Percentiles rank a stretch among this genome's conserved stretches.
Evolutionary conservation across 2,888 invertebrate species (phyloP).

Genomic region (Eupithecia abbreviata): DNA sequence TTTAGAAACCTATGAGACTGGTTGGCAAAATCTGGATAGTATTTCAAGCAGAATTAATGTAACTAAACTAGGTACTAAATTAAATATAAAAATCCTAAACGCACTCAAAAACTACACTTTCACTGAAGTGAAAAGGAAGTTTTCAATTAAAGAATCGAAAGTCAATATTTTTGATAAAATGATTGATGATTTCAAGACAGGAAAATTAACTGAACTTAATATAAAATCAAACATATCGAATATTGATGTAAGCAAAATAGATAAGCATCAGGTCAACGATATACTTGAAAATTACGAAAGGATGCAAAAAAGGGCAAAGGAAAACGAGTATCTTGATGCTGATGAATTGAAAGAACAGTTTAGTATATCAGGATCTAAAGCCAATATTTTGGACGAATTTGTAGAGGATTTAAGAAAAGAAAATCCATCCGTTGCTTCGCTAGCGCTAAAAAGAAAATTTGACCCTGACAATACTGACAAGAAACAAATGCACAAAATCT

Average conservation of each 20-base stretch:
- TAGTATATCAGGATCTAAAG: conserved; percentile 39
- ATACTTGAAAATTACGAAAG: conserved; percentile 36
- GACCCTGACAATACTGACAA: conserved; percentile 47
- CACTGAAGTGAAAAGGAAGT: background rate
- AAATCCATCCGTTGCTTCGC: conserved; percentile 45
- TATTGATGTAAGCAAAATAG: conserved; percentile 35
- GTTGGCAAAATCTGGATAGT: conserved; percentile 2
- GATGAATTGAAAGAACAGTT: conserved; percentile 47
- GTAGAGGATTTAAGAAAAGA: conserved; percentile 45
- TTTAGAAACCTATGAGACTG: background rate
- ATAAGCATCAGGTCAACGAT: conserved; percentile 34
- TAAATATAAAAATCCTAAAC: background rate
- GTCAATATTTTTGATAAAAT: background rate
- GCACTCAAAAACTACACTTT: background rate
- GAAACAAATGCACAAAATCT: conserved; percentile 44
- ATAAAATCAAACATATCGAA: background rate
- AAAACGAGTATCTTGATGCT: conserved; percentile 32
- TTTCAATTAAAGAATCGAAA: conserved; percentile 4
- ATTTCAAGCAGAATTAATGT: background rate
- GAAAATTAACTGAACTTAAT: background rate
- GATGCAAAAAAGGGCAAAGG: conserved; percentile 29
- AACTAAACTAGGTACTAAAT: background rate
- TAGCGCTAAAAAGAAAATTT: conserved; percentile 48
- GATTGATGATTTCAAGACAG: background rate
- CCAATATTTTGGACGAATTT: conserved; percentile 48